Evolutionary conservation across 2,888 invertebrate genomes (phyloP).

Genomic region (Oligia fasciuncula): DNA sequence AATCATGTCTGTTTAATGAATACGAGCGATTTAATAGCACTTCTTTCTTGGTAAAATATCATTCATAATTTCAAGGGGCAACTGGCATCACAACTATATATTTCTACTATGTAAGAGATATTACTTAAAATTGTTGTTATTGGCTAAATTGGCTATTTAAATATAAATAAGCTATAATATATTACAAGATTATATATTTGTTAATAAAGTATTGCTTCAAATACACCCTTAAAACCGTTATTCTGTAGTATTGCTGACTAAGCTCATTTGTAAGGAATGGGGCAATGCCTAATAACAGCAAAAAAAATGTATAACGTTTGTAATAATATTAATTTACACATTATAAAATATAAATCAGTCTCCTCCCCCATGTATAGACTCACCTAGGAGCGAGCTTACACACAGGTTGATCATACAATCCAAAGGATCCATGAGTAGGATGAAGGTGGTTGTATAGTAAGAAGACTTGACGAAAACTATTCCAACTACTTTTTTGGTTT

Average conservation of each 20-base stretch:
- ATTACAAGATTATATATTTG: slow-evolving; percentile 41
- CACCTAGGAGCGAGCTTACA: no score
- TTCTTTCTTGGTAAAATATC: slow-evolving; percentile 44
- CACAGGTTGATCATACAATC: background rate
- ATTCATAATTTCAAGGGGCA: slow-evolving; percentile 60
- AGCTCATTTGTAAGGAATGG: slow-evolving; percentile 41
- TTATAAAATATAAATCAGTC: slow-evolving; percentile 6
- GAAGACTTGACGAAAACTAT: slow-evolving; percentile 3
- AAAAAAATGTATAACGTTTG: background rate
- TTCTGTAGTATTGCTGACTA: slow-evolving; percentile 30
- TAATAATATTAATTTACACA: slow-evolving; percentile 8
- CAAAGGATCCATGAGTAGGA: background rate
- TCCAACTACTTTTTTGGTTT: background rate
- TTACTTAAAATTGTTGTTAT: slow-evolving; percentile 42
- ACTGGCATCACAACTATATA: slow-evolving; percentile 30
- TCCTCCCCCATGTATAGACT: background rate
- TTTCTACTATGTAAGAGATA: slow-evolving; percentile 28
- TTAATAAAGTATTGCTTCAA: slow-evolving; percentile 42
- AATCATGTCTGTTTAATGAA: slow-evolving; percentile 43
- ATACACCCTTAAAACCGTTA: slow-evolving; percentile 34
- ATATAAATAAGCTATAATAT: slow-evolving; percentile 40
- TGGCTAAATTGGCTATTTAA: slow-evolving; percentile 50
- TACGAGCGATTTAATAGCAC: slow-evolving; percentile 49
- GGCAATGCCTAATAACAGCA: background rate
- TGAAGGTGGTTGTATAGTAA: background rate